Evolutionary conservation across 2,797 vertebrate genomes (phyloP), one percentile per base, ranked within the genome.

Genomic region (Sebastes kiyomatsui): DNA sequence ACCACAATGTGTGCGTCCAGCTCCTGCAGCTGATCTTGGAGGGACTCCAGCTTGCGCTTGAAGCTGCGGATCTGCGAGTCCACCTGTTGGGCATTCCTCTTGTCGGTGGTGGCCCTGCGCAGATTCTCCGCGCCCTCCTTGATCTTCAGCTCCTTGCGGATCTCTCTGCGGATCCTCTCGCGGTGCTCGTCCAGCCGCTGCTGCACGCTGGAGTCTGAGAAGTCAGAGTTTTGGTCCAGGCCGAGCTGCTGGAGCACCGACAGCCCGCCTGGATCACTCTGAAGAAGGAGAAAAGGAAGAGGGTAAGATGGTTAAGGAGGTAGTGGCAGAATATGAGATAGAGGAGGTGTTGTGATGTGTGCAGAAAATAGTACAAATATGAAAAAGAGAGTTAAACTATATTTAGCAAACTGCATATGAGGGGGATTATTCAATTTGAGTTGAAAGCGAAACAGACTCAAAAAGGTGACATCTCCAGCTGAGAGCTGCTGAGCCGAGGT

Each of bases 61-160:
- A 96, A 97, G 90, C 95, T 96, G 1, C 96, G 96, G 35, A 98
- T 89, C 93, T 97, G 95, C 30, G 94, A 94, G 75, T 97, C 96
- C 92, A 97, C 97, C 20, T 96, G 96, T 80, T 96, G 96, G 55
- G 95, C 93, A 81, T 96, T 97, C 71, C 95, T 96, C 85, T 97
- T 97, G 88, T 97, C 97, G 0, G 97, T 97, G 2, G 96, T 98
- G 86, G 96, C 97, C 46, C 96, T 88, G 3, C 97, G 95, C 77
- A 98, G 94, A 70, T 97, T 97, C 85, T 98, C 97, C 0, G 97
- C 97, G 0, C 97, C 97, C 88, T 97, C 97, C 91, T 98, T 98
- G 88, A 97, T 97, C 94, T 97, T 97, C 88, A 98, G 93, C 91
- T 98, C 97, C 87, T 96, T 97, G 6, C 97, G 96, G 86, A 98